Evolutionary conservation across 1,140 invertebrate genomes (phyloP).

Genomic region (Drosophila erecta): DNA sequence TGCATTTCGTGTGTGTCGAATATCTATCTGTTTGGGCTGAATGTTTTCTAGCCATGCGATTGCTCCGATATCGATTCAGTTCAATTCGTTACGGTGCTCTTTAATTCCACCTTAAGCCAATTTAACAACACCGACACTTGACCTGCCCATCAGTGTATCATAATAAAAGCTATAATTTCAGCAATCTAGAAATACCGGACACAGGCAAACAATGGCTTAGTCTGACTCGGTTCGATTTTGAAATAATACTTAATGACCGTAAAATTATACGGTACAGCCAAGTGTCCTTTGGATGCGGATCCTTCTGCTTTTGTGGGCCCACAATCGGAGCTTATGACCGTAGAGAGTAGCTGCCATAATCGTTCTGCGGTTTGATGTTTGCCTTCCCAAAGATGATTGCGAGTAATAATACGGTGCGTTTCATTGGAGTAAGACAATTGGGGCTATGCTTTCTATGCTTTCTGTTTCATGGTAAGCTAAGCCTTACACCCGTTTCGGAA

Average conservation of each 20-base stretch:
- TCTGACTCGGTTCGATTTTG: constrained; percentile 56
- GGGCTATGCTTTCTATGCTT: not conserved
- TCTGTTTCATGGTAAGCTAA: not conserved
- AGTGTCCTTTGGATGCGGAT: constrained; percentile 47
- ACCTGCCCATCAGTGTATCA: constrained; percentile 62
- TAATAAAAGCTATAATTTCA: constrained; percentile 79
- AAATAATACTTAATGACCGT: constrained; percentile 83
- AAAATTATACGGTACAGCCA: constrained; percentile 75
- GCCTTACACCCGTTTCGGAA: no score
- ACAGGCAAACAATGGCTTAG: constrained; percentile 65
- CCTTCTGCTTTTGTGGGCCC: constrained; percentile 25
- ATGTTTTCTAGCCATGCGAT: constrained; percentile 11
- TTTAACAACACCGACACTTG: constrained; percentile 65
- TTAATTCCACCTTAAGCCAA: constrained; percentile 80
- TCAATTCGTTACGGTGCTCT: constrained; percentile 40
- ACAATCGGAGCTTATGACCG: constrained; percentile 38
- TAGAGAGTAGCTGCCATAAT: constrained; percentile 41
- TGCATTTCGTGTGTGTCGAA: constrained; percentile 28
- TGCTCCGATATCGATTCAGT: constrained; percentile 28
- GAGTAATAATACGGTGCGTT: constrained; percentile 29
- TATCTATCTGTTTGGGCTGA: constrained; percentile 39
- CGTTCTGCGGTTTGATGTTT: constrained; percentile 51
- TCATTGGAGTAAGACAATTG: not conserved
- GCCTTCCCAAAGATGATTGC: constrained; percentile 48
- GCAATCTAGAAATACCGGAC: constrained; percentile 65